Evolutionary conservation across 2,888 invertebrate species (phyloP).

Genomic region (Tupiocoris notatus): DNA sequence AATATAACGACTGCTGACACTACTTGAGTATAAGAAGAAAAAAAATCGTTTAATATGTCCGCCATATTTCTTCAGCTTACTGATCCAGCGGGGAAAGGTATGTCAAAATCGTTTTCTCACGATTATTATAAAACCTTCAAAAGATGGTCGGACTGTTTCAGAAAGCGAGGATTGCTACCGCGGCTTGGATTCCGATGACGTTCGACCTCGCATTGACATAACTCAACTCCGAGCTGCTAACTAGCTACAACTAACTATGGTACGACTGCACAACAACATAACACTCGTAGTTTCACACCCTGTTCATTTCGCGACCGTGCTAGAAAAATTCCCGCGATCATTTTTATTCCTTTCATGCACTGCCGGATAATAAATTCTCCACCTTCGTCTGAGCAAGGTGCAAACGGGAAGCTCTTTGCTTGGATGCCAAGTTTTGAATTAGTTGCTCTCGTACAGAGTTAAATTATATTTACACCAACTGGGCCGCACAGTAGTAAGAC

Average conservation of each 20-base stretch:
- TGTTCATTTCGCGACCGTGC: neutral
- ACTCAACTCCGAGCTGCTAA: neutral
- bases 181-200: neutral
- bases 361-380: neutral
- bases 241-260: neutral
- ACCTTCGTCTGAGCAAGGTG: neutral
- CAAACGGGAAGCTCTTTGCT: neutral
- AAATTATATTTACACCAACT: no score
- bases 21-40: no score
- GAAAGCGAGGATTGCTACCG: neutral
- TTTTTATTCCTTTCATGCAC: neutral
- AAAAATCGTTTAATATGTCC: no score
- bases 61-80: no score
- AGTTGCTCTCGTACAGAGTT: neutral
- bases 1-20: no score
- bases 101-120: constrained; percentile 6
- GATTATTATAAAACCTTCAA: constrained; percentile 1
- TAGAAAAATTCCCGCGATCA: neutral
- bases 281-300: neutral
- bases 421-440: neutral
- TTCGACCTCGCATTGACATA: no score
- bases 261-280: neutral
- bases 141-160: neutral
- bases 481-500: no score
- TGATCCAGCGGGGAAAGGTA: neutral